These are phyloP conservation scores for Microcebus jonahi DNA, from an alignment of 2,113 vertebrate species.

Conservation along the genomic window DNA sequence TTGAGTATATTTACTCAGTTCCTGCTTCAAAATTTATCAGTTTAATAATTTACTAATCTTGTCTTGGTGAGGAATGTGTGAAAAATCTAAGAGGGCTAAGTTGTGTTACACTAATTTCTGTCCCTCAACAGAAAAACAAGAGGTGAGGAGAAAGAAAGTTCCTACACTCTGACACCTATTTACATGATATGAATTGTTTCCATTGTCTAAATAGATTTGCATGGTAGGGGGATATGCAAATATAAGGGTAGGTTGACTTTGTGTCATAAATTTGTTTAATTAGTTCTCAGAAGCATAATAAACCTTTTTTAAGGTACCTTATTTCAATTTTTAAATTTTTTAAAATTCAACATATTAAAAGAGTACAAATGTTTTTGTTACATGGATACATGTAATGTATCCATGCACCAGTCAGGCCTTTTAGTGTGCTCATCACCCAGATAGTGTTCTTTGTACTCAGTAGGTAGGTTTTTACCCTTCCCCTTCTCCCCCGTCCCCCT, in stretches of 20 bases:
- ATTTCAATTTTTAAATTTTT: not conserved
- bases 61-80: not conserved
- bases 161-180: not conserved
- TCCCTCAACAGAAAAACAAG: not conserved
- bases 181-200: not conserved
- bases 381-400: too few species aligned
- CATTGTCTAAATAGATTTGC: constrained; percentile 12
- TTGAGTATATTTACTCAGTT: not conserved
- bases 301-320: not conserved
- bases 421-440: too few species aligned
- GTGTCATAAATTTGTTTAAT: not conserved
- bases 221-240: not conserved
- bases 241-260: not conserved
- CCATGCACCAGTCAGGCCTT: too few species aligned
- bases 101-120: not conserved
- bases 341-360: not conserved
- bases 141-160: not conserved
- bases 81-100: not conserved
- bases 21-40: not conserved
- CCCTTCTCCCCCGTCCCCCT: too few species aligned
- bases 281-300: not conserved
- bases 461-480: too few species aligned
- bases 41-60: not conserved
- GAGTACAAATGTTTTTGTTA: too few species aligned
- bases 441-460: too few species aligned